Base-by-base conservation (phyloP, 2,113 vertebrate genomes). In the Papio anubis region DNA sequence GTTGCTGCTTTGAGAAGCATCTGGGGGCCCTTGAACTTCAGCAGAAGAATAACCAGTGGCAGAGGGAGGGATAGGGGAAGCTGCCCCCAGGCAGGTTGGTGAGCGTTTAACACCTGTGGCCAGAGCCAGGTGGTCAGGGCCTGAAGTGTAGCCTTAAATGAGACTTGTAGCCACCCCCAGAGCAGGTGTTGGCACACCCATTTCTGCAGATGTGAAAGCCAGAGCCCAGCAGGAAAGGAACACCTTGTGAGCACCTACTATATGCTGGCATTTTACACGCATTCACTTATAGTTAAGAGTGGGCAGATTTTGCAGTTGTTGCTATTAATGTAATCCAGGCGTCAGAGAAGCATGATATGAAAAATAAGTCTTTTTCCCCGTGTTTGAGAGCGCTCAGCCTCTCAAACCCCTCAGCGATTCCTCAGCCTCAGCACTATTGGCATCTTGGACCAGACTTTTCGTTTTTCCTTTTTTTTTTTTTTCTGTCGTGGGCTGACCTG, bases 221-320 rank as follows among this genome's bases (percentile, higher is more conserved):
- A 38, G 55, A 50, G 38, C 18, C 2, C 40, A 17, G 70, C 16
- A 35, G 68, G 57, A n/a, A 35, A 20, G 55, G 79, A 81, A 14
- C 16, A 43, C 5, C 21, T 23, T 18, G 35, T 12, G 45, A 35
- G 16, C 13, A 12, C 20, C 10, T 30, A 3, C 59, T 12, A 2
- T 3, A 14, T 21, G 40, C 48, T 32, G 13, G 48, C 9, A 1
- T n/a, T 20, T 50, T 1, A 23, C 4, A 8, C 0, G 6, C 35
- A 27, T 52, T 2, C 1, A 8, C 35, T 88, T 8, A 8, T 2
- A 40, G 40, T 43, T 79, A 0, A 14, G n/a, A 66, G n/a, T 14
- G 9, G 83, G 32, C 13, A 72, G 27, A 43, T 11, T 59, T 68
- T 30, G 35, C 3, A 59, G 9, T 9, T 70, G 30, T 52, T 61